A percentile compares a stretch with the other conserved stretches of the same genome.
phyloP scores from a whole-genome alignment of 2,113 vertebrate species.

The Thalassoma bifasciatum region DNA sequence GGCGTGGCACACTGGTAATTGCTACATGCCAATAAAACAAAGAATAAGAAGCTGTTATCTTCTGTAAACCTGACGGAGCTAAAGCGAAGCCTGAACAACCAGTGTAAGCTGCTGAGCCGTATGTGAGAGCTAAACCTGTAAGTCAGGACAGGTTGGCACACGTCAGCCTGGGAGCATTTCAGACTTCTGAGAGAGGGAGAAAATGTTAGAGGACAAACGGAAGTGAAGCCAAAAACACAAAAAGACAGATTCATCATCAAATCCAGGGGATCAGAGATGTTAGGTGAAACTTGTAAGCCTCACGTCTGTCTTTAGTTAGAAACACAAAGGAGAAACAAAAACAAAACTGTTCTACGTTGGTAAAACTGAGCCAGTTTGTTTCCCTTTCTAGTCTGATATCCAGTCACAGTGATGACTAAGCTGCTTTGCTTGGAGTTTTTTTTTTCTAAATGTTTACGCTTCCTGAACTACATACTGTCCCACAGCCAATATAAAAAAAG shows the following conservation, averaged over 20 bases:
- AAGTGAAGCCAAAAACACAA: neutral
- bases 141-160: slow-evolving; percentile 51
- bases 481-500: neutral
- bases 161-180: slow-evolving; percentile 18
- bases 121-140: slow-evolving; percentile 47
- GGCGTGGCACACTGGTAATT: neutral
- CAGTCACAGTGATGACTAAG: no score
- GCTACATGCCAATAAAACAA: slow-evolving; percentile 19
- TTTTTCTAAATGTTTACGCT: neutral
- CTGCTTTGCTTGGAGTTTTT: no score
- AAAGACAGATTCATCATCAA: neutral
- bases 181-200: neutral
- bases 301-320: neutral
- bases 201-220: neutral
- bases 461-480: neutral
- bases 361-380: neutral
- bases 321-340: neutral
- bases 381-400: neutral
- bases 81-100: slow-evolving; percentile 18
- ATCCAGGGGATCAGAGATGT: neutral
- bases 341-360: neutral
- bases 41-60: neutral
- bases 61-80: neutral
- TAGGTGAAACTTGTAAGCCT: neutral
- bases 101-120: neutral